These are phyloP conservation scores for Cydia amplana DNA, from an alignment of 1,140 invertebrate genomes.

Conservation along the genomic window DNA sequence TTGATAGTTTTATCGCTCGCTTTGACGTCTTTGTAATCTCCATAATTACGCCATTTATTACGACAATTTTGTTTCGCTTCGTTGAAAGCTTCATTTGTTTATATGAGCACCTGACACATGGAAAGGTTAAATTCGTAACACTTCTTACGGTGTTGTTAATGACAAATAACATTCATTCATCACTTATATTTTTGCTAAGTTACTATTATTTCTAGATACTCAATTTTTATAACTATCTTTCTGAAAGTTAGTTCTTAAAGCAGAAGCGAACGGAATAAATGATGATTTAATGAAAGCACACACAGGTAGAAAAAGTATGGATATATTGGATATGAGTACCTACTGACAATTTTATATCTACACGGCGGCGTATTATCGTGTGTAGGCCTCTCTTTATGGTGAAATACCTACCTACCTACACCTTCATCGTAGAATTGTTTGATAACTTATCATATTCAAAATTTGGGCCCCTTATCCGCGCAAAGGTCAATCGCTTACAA, in stretches of 20 bases:
- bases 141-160: not conserved
- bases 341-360: too few species aligned
- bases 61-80: slow-evolving; percentile 47
- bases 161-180: not conserved
- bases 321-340: too few species aligned
- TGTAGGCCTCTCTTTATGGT: too few species aligned
- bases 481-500: slow-evolving; percentile 69
- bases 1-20: slow-evolving; percentile 60
- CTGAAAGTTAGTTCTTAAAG: not conserved
- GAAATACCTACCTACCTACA: too few species aligned
- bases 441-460: slow-evolving; percentile 29
- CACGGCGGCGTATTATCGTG: too few species aligned
- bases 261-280: too few species aligned
- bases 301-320: too few species aligned
- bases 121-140: not conserved
- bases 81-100: slow-evolving; percentile 36
- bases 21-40: slow-evolving; percentile 56
- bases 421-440: not conserved
- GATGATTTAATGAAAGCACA: too few species aligned
- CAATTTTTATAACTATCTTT: not conserved
- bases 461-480: slow-evolving; percentile 25
- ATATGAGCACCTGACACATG: slow-evolving; percentile 2
- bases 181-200: not conserved
- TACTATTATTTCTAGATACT: not conserved
- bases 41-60: slow-evolving; percentile 57